A percentile compares a stretch with the other conserved stretches of the same genome.
Conservation (phyloP, 2,113 vertebrate species). For the Brachyhypopomus gauderio region DNA sequence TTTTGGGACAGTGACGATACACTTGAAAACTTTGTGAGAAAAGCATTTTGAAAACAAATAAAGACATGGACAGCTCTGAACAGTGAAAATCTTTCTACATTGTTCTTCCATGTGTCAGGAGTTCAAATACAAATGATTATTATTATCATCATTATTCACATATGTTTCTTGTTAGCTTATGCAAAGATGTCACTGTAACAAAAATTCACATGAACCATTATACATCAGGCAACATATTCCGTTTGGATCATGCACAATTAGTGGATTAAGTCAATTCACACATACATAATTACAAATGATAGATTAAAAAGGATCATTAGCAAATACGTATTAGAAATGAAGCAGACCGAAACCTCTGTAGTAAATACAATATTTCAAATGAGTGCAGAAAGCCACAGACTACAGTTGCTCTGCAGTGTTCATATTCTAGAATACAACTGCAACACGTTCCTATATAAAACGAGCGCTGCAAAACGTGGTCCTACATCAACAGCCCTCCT, state of each 20-base stretch:
- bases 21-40: neutral
- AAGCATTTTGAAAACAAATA: conserved; percentile 3
- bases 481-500: conserved; percentile 27
- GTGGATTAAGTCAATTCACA: conserved; percentile 9
- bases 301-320: conserved; percentile 12
- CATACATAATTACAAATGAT: conserved; percentile 8
- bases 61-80: neutral
- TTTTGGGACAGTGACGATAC: neutral
- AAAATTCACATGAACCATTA: conserved; percentile 25
- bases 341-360: conserved; percentile 4
- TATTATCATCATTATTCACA: neutral
- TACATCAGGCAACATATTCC: conserved; percentile 25
- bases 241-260: conserved; percentile 43
- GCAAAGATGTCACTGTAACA: conserved; percentile 21
- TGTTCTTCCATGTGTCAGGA: neutral
- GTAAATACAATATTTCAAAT: conserved; percentile 3
- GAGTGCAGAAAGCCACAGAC: conserved; percentile 23
- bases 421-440: conserved; percentile 1
- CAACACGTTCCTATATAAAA: conserved; percentile 26
- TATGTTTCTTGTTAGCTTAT: conserved; percentile 36
- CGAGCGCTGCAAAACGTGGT: conserved; percentile 12
- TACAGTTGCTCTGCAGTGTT: conserved; percentile 20
- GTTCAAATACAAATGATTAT: neutral
- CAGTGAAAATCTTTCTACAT: neutral
- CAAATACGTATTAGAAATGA: conserved; percentile 7